Percentiles rank a stretch among this genome's conserved stretches.
phyloP scores from a whole-genome alignment of 2,797 vertebrate genomes.

The Mionectes olivaceus region DNA sequence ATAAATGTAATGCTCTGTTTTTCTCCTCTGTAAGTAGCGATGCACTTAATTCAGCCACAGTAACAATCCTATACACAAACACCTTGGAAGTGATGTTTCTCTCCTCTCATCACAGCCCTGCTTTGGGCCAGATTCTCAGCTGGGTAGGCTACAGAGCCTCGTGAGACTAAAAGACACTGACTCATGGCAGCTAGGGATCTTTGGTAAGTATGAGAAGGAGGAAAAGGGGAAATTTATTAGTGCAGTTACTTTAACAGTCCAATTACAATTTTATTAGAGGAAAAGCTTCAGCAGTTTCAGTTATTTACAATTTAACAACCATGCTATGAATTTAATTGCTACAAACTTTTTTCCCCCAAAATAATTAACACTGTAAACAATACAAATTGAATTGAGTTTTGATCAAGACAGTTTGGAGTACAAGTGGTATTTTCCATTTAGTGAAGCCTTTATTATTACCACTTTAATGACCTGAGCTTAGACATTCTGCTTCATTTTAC shows the following conservation, averaged over 20 bases:
- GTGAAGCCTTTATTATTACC: constrained; percentile 7
- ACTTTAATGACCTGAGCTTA: constrained; percentile 6
- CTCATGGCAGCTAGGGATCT: not conserved
- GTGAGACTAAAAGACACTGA: not conserved
- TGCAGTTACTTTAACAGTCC: constrained; percentile 27
- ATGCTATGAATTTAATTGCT: not conserved
- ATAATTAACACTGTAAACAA: constrained; percentile 35
- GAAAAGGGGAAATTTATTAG: constrained; percentile 22
- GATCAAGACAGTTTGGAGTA: constrained; percentile 1
- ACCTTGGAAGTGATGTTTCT: not conserved
- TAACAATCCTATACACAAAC: rapidly evolving
- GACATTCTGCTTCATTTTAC: constrained; percentile 5
- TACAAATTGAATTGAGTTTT: constrained; percentile 22
- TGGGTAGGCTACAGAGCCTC: not conserved
- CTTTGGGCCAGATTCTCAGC: not conserved
- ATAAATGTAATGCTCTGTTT: not conserved
- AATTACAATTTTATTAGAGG: constrained; percentile 47
- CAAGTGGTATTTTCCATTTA: not conserved
- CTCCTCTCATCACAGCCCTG: not conserved
- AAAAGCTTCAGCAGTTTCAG: constrained; percentile 26
- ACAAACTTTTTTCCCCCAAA: not conserved
- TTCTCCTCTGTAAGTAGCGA: not conserved
- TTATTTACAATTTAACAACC: constrained; percentile 43
- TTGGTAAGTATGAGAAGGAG: not conserved
- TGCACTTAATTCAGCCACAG: not conserved